phyloP scores from a whole-genome alignment of 2,888 invertebrate genomes.

The Ashinkailepas kermadecensis region DNA sequence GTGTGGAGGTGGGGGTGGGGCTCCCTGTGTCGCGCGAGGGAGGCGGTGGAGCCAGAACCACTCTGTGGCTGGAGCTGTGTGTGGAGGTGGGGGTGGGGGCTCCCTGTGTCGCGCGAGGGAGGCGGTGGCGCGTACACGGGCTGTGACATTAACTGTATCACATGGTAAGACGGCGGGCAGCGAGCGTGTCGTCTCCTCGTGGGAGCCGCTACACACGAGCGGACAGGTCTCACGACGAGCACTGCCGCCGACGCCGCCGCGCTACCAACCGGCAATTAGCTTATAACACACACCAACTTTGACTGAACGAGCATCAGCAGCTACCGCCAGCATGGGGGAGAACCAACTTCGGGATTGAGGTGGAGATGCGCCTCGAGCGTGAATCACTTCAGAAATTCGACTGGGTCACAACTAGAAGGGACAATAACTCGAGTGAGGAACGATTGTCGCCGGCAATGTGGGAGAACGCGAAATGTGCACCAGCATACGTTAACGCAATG shows the following conservation, averaged over 20 bases:
- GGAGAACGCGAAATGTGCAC: too few species aligned
- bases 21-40: neutral
- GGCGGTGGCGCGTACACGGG: neutral
- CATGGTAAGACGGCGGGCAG: neutral
- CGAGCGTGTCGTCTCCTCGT: neutral
- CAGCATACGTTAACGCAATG: too few species aligned
- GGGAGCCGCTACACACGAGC: neutral
- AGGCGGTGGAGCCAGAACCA: neutral
- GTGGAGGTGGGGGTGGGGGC: too few species aligned
- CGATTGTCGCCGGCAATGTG: too few species aligned
- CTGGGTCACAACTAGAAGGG: too few species aligned
- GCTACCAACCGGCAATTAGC: neutral
- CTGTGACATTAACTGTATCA: constrained; percentile 21
- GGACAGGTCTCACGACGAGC: neutral
- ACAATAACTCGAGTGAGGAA: too few species aligned
- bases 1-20: too few species aligned
- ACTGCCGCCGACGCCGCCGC: neutral
- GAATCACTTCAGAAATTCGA: too few species aligned
- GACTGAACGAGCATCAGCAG: neutral
- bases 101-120: neutral
- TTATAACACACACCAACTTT: neutral
- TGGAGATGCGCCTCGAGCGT: too few species aligned
- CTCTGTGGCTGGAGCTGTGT: too few species aligned
- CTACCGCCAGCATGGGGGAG: too few species aligned
- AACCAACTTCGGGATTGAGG: too few species aligned